Evolutionary conservation across 2,888 invertebrate genomes (phyloP).

Genomic region (Lamellibrachia columna): DNA sequence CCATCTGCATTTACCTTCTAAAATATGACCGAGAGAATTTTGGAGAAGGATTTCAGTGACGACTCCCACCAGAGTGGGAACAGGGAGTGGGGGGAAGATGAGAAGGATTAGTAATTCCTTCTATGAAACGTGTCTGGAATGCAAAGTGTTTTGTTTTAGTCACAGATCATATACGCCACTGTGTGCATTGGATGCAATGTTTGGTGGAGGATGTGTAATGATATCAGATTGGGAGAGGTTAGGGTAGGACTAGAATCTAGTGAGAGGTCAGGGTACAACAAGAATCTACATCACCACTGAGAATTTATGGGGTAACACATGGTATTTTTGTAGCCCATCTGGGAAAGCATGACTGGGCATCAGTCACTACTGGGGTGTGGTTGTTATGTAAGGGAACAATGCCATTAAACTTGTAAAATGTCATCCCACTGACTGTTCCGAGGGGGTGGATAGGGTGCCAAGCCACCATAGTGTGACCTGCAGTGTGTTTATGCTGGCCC

Average conservation of each 20-base stretch:
- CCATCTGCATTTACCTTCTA: no score
- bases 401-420: neutral
- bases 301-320: neutral
- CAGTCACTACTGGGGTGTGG: neutral
- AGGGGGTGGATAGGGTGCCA: neutral
- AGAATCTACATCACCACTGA: neutral
- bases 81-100: neutral
- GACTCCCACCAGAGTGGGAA: neutral
- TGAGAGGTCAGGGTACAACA: neutral
- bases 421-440: neutral
- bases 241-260: neutral
- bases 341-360: neutral
- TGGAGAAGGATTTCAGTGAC: neutral
- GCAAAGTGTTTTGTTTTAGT: neutral
- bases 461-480: neutral
- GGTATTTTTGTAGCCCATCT: neutral
- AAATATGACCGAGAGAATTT: neutral
- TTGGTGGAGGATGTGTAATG: neutral
- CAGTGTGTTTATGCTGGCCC: neutral
- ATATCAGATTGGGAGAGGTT: neutral
- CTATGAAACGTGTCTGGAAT: neutral
- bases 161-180: neutral
- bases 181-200: neutral
- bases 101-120: neutral
- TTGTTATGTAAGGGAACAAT: constrained; percentile 12